Conservation (phyloP, 1,140 invertebrate species). For the Pentalonia nigronervosa region DNA sequence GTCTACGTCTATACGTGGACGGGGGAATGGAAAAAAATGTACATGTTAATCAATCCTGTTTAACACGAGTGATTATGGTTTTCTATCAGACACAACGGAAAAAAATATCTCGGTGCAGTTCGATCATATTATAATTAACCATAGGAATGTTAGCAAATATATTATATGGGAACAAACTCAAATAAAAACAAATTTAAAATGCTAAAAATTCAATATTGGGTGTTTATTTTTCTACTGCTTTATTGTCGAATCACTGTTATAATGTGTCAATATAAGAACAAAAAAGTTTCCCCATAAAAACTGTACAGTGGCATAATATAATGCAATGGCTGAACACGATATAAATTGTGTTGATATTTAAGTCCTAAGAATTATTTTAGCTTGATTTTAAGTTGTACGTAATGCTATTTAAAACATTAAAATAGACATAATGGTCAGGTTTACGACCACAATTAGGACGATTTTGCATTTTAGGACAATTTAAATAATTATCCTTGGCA, state of each 20-base stretch:
- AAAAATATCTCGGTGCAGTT: neutral
- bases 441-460: neutral
- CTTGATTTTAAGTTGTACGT: neutral
- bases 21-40: neutral
- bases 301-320: neutral
- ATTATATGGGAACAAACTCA: neutral
- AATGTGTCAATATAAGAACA: neutral
- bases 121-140: neutral
- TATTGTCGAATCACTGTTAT: neutral
- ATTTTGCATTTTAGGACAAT: neutral
- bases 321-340: neutral
- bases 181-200: neutral
- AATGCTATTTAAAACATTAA: neutral
- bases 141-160: neutral
- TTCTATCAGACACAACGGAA: neutral
- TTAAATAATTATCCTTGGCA: neutral
- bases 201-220: neutral
- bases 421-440: neutral
- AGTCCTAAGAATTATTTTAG: neutral
- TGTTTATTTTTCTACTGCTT: neutral
- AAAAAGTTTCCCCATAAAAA: neutral
- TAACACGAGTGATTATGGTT: conserved; percentile 40
- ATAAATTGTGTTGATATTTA: neutral
- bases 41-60: conserved; percentile 26
- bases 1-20: too few relatives aligned